Conservation (phyloP, 2,113 vertebrate genomes). For the Brachirus orientalis region DNA sequence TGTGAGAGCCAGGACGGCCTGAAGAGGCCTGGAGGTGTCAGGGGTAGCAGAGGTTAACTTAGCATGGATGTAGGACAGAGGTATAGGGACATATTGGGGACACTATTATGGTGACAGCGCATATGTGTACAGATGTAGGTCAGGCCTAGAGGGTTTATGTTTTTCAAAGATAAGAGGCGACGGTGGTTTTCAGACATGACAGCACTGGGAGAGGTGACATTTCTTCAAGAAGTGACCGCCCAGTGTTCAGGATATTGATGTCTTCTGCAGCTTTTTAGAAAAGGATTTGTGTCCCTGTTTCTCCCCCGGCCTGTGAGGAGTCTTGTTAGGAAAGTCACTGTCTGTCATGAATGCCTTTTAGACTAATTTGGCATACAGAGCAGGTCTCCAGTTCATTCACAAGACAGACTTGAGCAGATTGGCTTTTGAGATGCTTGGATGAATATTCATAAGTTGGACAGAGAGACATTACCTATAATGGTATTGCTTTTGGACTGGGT, state of each 20-base stretch:
- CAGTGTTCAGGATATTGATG: too few relatives aligned
- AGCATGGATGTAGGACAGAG: constrained; percentile 27
- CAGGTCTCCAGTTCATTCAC: constrained; percentile 8
- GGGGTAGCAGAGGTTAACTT: constrained; percentile 17
- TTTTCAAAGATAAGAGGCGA: too few relatives aligned
- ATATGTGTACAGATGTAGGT: constrained; percentile 51
- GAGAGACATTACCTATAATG: constrained; percentile 1
- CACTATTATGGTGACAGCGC: background rate
- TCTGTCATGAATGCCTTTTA: background rate
- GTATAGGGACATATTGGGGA: constrained; percentile 18
- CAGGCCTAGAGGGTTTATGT: constrained; percentile 17
- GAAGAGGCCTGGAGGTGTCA: constrained; percentile 18
- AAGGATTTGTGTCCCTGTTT: too few relatives aligned
- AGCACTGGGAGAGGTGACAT: too few relatives aligned
- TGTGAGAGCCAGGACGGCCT: constrained; percentile 10
- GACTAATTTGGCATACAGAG: constrained; percentile 8
- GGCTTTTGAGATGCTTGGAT: constrained; percentile 2
- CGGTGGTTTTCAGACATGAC: too few relatives aligned
- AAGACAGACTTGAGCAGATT: background rate
- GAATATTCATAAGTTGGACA: constrained; percentile 33
- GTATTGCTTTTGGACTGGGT: background rate
- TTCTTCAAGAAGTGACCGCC: too few relatives aligned
- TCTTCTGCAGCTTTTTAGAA: too few relatives aligned
- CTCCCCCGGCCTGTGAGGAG: too few relatives aligned
- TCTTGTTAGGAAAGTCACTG: too few relatives aligned